phyloP scores from a whole-genome alignment of 2,797 vertebrate genomes.

The Dryobates pubescens region DNA sequence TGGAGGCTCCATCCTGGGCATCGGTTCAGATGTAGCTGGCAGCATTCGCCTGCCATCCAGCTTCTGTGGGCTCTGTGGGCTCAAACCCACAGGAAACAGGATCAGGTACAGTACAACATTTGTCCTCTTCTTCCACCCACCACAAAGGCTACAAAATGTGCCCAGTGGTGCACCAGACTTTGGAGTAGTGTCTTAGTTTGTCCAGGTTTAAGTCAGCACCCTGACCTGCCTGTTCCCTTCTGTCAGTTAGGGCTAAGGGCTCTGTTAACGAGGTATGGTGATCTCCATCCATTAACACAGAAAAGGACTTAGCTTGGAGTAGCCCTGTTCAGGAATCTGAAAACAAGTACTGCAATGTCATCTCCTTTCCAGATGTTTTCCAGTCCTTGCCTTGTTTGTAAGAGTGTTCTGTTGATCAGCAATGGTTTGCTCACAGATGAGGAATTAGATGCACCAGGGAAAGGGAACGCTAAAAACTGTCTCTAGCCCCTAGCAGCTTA shows the following conservation, averaged over 20 bases:
- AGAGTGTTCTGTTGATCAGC: background rate
- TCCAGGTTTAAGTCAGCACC: background rate
- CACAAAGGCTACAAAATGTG: background rate
- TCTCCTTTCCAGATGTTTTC: background rate
- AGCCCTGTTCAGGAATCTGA: background rate
- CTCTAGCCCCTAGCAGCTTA: background rate
- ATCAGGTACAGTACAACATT: conserved; percentile 73
- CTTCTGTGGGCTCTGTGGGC: conserved; percentile 82
- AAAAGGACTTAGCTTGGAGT: background rate
- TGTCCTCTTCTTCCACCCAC: background rate
- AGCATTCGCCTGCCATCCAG: conserved; percentile 81
- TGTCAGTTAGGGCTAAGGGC: background rate
- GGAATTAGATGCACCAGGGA: background rate
- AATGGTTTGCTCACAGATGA: background rate
- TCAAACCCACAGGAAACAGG: conserved; percentile 81
- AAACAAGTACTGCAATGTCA: background rate
- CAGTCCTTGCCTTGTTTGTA: background rate
- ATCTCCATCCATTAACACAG: background rate
- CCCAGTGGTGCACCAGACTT: background rate
- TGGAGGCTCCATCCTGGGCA: conserved; percentile 82
- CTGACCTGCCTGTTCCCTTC: background rate
- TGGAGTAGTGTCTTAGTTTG: fast-evolving
- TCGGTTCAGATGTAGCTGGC: conserved; percentile 80
- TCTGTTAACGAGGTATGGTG: background rate
- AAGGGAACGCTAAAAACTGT: background rate